Conservation (phyloP, 1,140 invertebrate species). For the silkworm (Bombyx mori) region DNA sequence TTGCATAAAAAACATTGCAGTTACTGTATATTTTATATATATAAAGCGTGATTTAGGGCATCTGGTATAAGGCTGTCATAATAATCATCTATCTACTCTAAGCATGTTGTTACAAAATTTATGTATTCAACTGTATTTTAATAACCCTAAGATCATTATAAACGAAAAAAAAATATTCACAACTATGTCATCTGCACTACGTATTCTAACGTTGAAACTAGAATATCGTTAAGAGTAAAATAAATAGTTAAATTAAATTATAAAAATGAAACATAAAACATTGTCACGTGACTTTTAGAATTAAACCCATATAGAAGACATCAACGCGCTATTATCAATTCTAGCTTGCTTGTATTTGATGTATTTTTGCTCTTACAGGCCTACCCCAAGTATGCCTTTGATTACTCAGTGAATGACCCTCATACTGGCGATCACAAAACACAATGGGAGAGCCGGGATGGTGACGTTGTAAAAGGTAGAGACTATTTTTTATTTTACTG, state of each 20-base stretch:
- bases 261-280: too few species aligned
- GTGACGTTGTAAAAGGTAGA: conserved; percentile 65
- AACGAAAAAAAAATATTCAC: too few species aligned
- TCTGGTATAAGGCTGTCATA: too few species aligned
- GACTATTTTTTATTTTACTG: not conserved
- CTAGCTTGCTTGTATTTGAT: not conserved
- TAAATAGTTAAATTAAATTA: too few species aligned
- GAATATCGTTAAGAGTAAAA: too few species aligned
- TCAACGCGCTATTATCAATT: not conserved
- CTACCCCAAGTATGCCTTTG: conserved; percentile 52
- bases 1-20: not conserved
- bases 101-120: too few species aligned
- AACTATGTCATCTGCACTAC: too few species aligned
- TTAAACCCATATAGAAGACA: not conserved
- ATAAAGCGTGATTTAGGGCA: not conserved
- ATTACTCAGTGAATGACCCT: conserved; percentile 65
- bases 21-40: not conserved
- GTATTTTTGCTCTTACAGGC: conserved; percentile 30
- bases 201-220: too few species aligned
- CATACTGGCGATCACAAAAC: conserved; percentile 67
- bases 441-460: conserved; percentile 71
- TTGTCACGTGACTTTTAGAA: too few species aligned
- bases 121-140: too few species aligned
- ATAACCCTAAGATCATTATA: too few species aligned
- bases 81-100: too few species aligned